Evolutionary conservation across 1,140 invertebrate species (phyloP), one percentile per base, ranked within the genome.

Genomic region (Drosophila orosa): DNA sequence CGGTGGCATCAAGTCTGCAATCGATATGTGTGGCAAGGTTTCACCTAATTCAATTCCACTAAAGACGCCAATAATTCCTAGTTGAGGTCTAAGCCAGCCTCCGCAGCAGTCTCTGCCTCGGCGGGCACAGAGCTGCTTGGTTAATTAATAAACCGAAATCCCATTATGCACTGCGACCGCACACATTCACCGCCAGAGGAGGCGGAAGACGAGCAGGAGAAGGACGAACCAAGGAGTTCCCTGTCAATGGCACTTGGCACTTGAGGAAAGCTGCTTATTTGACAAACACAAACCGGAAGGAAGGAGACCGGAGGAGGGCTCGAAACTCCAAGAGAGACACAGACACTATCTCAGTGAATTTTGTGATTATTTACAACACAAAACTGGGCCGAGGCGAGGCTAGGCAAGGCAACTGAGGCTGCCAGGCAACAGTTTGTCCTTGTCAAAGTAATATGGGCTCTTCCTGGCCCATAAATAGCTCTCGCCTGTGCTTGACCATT

Each of bases 221-320:
- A 10, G 17, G 37, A 22, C 17, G 17, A 17, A 19, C 29, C 39
- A 35, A 48, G 72, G 58, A 61, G 68, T 35, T 37, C 40, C 27
- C 39, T 74, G 47, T 75, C 73, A 48, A 71, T 71, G 65, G 66
- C 52, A 71, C 67, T 75, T 75, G 73, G 61, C 73, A 75, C 73
- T 75, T 76, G 72, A 75, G 72, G 72, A 76, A 75, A 75, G 73
- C 73, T 55, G 73, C 73, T 75, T 75, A 75, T 58, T 76, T 75
- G 73, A 75, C 73, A 75, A 75, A 75, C 73, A 75, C 61, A 71
- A 56, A 55, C 74, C 67, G 69, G 50, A 74, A 56, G 59, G 47
- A 63, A 33, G 60, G 29, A 45, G 59, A 1, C 48, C 22, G 17
- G 24, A 17, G 68, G 35, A 29, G 13, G 39, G n/a, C 48, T 8